Conservation (phyloP, 2,113 vertebrate species). For the Cervus canadensis region DNA sequence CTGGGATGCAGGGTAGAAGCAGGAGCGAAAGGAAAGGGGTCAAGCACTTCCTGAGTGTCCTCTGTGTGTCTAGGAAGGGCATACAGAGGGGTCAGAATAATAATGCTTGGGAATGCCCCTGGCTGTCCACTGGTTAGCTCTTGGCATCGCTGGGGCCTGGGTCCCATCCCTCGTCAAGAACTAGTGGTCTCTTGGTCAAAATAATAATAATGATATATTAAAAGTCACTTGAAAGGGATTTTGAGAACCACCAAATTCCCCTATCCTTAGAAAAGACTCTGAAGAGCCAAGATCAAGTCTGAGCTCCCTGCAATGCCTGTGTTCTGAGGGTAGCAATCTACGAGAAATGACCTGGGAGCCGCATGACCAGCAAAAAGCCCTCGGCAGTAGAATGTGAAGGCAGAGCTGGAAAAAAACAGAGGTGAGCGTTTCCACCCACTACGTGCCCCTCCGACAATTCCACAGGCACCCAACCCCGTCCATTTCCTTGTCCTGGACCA, state of each 20-base stretch:
- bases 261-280: not conserved
- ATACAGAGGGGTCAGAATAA: not conserved
- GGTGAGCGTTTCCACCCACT: not conserved
- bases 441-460: not conserved
- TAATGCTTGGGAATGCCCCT: not conserved
- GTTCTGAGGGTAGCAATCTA: not conserved
- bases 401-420: conserved; percentile 8
- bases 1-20: not conserved
- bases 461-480: not conserved
- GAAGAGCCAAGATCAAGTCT: not conserved
- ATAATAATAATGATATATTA: not conserved
- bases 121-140: not conserved
- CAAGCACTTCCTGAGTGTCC: not conserved
- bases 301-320: not conserved
- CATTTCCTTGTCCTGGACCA: not conserved
- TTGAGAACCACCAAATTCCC: not conserved
- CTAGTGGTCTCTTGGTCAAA: not conserved
- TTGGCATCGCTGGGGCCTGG: not conserved
- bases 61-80: not conserved
- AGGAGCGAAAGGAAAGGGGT: not conserved
- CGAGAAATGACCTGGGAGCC: not conserved
- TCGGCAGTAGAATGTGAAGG: not conserved
- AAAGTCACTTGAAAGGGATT: not conserved
- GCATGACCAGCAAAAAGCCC: not conserved
- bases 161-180: not conserved